These are phyloP conservation scores for Takifugu flavidus DNA, from an alignment of 2,113 vertebrate genomes.

Conservation along the genomic window DNA sequence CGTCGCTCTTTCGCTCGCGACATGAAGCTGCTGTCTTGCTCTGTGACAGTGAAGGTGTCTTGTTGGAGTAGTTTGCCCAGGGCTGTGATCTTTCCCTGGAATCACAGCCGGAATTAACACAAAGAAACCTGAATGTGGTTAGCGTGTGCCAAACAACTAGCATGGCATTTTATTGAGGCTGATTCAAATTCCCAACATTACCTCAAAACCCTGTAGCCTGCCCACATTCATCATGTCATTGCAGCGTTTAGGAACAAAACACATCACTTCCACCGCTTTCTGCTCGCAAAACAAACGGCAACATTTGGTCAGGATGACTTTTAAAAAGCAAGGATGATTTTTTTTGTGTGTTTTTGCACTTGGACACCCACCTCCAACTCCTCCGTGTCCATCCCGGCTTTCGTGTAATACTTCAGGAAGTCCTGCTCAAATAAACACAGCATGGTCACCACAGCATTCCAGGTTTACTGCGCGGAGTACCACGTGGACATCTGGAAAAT, in stretches of 20 bases:
- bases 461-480: constrained; percentile 36
- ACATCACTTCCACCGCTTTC: constrained; percentile 92
- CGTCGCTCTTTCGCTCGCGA: constrained; percentile 84
- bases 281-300: constrained; percentile 41
- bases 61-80: constrained; percentile 91
- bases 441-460: constrained; percentile 42
- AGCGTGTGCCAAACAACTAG: constrained; percentile 5
- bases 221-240: constrained; percentile 95
- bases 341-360: background rate
- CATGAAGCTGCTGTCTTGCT: constrained; percentile 83
- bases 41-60: constrained; percentile 84
- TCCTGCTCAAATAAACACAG: constrained; percentile 79
- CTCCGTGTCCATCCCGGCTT: constrained; percentile 83
- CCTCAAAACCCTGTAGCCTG: constrained; percentile 90
- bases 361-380: constrained; percentile 78
- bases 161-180: constrained; percentile 22
- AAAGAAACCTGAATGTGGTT: constrained; percentile 10
- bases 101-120: constrained; percentile 9
- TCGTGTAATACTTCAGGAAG: constrained; percentile 88
- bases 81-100: constrained; percentile 88
- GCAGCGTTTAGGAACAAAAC: constrained; percentile 90
- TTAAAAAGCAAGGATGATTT: too few species aligned
- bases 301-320: background rate
- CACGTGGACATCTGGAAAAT: constrained; percentile 48
- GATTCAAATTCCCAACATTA: constrained; percentile 44